Evolutionary conservation across 1,140 invertebrate species (phyloP), one percentile per base, ranked within the genome.

Genomic region (Vanessa tameamea): DNA sequence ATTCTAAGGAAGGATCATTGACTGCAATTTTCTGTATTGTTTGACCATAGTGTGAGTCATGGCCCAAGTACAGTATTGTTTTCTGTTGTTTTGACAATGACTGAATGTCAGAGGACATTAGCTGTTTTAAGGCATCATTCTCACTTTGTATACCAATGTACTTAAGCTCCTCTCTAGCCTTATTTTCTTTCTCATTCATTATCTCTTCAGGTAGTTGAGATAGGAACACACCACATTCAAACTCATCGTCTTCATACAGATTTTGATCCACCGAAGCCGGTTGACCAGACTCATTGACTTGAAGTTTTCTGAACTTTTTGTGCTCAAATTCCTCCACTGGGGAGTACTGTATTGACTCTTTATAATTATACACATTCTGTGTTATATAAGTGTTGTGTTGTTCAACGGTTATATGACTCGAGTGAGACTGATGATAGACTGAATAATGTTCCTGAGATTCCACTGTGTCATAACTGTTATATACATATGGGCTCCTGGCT

Each of bases 1-100:
- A 92, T 59, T 87, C 78, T 47, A 90, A 48, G 0, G 68, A 66
- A 0, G 89, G 88, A 73, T 91, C 87, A 69, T 87, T 83, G 23
- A 88, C 80, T 20, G 86, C 77, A 68, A 92, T 92, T 61, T 89
- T 91, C 72, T 92, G 89, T 47, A 91, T 85, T 0, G 87, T 92
- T 72, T 90, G 86, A 0, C 87, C 89, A 47, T 70, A 83, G 2
- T 86, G 81, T 0, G 86, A 83, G 31, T 90, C 84, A 31, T 85
- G 78, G 0, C 87, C 90, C 0, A 89, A 72, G 47, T 87, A 91
- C 73, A 91, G 26, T 31, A 92, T 91, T 6, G 88, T 91, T 67
- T 89, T 89, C 47, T 86, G 82, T 20, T 89, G 87, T 69, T 88
- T 90, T 0, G 87, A 81, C 23, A 82, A 43, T 0, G 82, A 82